These are phyloP conservation scores for Ricordea florida DNA, from an alignment of 92 coral and sea anemone genomes.

Conservation along the genomic window DNA sequence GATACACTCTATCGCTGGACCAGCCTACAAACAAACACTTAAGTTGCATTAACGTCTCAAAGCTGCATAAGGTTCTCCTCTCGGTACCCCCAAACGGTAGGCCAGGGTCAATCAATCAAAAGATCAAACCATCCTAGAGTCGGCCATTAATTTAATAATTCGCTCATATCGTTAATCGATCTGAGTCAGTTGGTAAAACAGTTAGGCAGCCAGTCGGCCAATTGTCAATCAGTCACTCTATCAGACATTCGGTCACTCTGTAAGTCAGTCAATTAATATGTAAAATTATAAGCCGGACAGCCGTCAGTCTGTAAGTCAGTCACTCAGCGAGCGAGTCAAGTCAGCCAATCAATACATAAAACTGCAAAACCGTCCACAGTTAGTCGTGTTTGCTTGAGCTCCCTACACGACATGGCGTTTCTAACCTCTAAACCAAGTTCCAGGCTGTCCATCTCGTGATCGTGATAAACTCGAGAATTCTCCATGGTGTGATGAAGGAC, in stretches of 20 bases:
- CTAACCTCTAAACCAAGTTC: conserved; percentile 87
- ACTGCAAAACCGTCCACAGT: too few species aligned
- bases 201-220: too few species aligned
- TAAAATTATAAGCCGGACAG: not conserved
- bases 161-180: too few species aligned
- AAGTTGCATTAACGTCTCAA: not conserved
- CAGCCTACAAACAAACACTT: conserved; percentile 61
- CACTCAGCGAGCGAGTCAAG: too few species aligned
- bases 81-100: not conserved
- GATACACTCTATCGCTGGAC: conserved; percentile 81
- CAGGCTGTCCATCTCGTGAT: conserved; percentile 69
- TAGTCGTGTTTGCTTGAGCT: too few species aligned
- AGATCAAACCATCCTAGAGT: not conserved
- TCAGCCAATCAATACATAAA: too few species aligned
- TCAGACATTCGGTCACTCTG: not conserved
- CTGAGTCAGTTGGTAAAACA: too few species aligned
- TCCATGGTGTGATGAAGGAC: conserved; percentile 80
- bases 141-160: too few species aligned
- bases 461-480: conserved; percentile 89
- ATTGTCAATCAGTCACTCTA: not conserved
- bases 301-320: not conserved
- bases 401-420: not conserved
- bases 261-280: not conserved
- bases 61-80: too few species aligned
- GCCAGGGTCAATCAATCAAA: not conserved